These are phyloP conservation scores for Paradisaea rubra DNA, from an alignment of 2,113 vertebrate species.

Conservation along the genomic window DNA sequence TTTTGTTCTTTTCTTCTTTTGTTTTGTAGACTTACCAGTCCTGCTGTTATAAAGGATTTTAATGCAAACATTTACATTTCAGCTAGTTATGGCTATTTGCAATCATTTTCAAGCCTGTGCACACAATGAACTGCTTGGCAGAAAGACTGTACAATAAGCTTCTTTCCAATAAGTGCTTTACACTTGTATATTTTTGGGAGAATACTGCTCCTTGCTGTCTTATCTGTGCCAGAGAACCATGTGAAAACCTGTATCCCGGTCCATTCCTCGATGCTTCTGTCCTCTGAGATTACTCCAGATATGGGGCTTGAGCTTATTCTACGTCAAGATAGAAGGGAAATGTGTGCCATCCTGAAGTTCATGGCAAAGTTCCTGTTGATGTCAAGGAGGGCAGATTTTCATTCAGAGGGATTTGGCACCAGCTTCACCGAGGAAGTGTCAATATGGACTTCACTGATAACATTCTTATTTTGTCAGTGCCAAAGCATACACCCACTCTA, in stretches of 20 bases:
- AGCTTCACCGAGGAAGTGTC: not conserved
- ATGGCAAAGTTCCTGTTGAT: constrained; percentile 2
- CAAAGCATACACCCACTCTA: constrained; percentile 7
- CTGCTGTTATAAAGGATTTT: not conserved
- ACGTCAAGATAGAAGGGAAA: not conserved
- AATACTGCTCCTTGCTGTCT: not conserved
- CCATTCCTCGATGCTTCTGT: not conserved
- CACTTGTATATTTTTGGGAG: not conserved
- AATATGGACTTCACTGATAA: not conserved
- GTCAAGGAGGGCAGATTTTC: not conserved
- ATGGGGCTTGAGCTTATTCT: not conserved
- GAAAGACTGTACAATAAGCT: not conserved
- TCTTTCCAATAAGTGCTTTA: not conserved
- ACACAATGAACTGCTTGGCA: not conserved
- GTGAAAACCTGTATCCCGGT: not conserved
- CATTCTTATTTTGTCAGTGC: not conserved
- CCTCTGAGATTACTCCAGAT: not conserved
- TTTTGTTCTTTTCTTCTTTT: not conserved
- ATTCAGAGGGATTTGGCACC: not conserved
- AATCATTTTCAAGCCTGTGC: not conserved
- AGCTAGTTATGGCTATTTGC: not conserved
- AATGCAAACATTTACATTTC: constrained; percentile 3
- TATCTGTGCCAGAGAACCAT: not conserved
- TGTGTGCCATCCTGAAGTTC: not conserved
- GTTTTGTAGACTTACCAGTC: not conserved